These are phyloP conservation scores for Holothuria leucospilota DNA, from an alignment of 53 echinoderm and acorn worm genomes.

Conservation along the genomic window DNA sequence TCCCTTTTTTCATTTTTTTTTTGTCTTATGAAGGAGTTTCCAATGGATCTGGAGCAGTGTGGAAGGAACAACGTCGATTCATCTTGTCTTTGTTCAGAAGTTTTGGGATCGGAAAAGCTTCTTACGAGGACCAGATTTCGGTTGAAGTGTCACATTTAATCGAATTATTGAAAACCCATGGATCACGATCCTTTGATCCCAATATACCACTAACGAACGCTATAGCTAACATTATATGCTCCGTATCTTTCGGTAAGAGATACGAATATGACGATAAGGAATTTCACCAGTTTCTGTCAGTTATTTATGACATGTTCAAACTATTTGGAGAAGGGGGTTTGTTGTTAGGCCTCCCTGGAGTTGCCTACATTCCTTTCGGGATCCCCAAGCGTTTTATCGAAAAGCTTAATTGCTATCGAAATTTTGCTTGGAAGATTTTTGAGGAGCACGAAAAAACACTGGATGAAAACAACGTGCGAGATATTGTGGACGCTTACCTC, in stretches of 20 bases:
- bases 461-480: slow-evolving; percentile 29
- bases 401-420: slow-evolving; percentile 38
- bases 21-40: slow-evolving; percentile 34
- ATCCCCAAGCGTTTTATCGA: slow-evolving; percentile 45
- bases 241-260: slow-evolving; percentile 57
- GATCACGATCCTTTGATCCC: slow-evolving; percentile 57
- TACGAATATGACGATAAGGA: slow-evolving; percentile 57
- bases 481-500: slow-evolving; percentile 42
- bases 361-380: slow-evolving; percentile 59
- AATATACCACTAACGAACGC: slow-evolving; percentile 46
- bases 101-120: slow-evolving; percentile 73
- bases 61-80: slow-evolving; percentile 76
- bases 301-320: slow-evolving; percentile 57
- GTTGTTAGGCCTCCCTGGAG: slow-evolving; percentile 39
- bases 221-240: slow-evolving; percentile 65
- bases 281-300: slow-evolving; percentile 47
- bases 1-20: not conserved
- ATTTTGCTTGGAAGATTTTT: slow-evolving; percentile 46
- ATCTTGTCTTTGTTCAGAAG: slow-evolving; percentile 62
- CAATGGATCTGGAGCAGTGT: slow-evolving; percentile 40
- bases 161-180: slow-evolving; percentile 40
- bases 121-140: slow-evolving; percentile 64
- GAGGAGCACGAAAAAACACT: slow-evolving; percentile 51
- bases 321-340: slow-evolving; percentile 55
- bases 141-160: slow-evolving; percentile 58